phyloP scores from a whole-genome alignment of 2,797 vertebrate genomes.

The Sibirionetta formosa region DNA sequence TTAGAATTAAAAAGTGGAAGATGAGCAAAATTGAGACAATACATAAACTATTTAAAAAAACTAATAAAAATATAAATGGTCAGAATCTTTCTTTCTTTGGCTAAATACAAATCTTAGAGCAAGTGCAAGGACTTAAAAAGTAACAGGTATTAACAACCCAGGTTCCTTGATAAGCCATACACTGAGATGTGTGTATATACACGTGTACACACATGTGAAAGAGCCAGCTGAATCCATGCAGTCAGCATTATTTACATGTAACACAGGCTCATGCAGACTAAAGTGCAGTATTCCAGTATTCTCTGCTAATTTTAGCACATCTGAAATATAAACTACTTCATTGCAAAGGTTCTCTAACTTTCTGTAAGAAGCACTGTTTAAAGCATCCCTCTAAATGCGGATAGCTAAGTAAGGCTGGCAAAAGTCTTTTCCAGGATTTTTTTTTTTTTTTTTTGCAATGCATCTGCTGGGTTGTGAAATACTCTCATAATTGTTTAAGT shows the following conservation, averaged over 20 bases:
- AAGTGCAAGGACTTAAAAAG: not conserved
- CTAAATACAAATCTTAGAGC: not conserved
- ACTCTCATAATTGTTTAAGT: not conserved
- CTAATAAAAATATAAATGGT: not conserved
- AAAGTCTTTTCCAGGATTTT: not conserved
- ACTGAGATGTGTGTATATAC: not conserved
- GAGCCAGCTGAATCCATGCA: not conserved
- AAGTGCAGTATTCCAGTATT: not conserved
- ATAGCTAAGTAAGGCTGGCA: not conserved
- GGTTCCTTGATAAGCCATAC: not conserved
- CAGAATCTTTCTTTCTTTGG: not conserved
- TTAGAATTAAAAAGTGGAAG: not conserved
- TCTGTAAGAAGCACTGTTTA: not conserved
- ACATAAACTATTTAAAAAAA: not conserved
- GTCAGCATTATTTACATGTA: not conserved
- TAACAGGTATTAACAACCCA: not conserved
- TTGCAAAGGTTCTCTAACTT: not conserved
- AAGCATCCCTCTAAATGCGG: not conserved
- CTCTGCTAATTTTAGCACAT: not conserved
- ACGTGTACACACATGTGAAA: not conserved
- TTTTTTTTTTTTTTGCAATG: not conserved
- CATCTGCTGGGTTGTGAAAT: not conserved
- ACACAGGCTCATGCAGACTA: not conserved
- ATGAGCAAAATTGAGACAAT: not conserved
- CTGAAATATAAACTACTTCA: not conserved